A percentile compares a stretch with the other conserved stretches of the same genome.
Conservation (phyloP, 1,140 invertebrate genomes). For the Drosophila virilis region DNA sequence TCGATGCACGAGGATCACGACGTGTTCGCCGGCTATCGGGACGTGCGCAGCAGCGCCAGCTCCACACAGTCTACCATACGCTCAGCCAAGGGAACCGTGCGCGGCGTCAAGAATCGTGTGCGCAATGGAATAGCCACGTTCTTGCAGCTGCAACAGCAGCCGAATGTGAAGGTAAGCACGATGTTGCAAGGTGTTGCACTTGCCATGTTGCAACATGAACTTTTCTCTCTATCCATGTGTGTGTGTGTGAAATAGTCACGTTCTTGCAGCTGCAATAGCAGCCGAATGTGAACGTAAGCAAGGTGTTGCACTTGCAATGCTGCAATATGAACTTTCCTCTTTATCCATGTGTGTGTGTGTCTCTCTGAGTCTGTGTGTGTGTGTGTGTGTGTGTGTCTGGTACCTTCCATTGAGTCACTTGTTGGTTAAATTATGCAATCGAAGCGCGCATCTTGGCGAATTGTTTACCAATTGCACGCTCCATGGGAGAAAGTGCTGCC, state of each 20-base stretch:
- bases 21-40: constrained; percentile 92
- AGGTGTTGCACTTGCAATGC: too few relatives aligned
- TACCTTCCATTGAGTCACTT: constrained; percentile 48
- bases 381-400: constrained; percentile 2
- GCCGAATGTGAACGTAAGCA: too few relatives aligned
- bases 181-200: not conserved
- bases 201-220: constrained; percentile 40
- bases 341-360: not conserved
- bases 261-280: too few relatives aligned
- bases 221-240: too few relatives aligned
- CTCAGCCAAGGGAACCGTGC: constrained; percentile 95
- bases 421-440: constrained; percentile 69
- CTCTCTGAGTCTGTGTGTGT: not conserved
- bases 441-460: constrained; percentile 55
- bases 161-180: constrained; percentile 88
- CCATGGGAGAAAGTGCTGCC: constrained; percentile 67
- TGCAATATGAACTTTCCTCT: too few relatives aligned
- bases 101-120: constrained; percentile 97
- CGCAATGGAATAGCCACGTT: constrained; percentile 97
- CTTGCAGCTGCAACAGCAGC: constrained; percentile 90
- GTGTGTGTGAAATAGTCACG: too few relatives aligned
- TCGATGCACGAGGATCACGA: constrained; percentile 84
- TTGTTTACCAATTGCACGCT: constrained; percentile 64
- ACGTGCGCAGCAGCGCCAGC: constrained; percentile 89
- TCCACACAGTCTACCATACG: constrained; percentile 90